These are phyloP conservation scores for Anthophora plumipes DNA, from an alignment of 2,888 invertebrate genomes.

Conservation along the genomic window DNA sequence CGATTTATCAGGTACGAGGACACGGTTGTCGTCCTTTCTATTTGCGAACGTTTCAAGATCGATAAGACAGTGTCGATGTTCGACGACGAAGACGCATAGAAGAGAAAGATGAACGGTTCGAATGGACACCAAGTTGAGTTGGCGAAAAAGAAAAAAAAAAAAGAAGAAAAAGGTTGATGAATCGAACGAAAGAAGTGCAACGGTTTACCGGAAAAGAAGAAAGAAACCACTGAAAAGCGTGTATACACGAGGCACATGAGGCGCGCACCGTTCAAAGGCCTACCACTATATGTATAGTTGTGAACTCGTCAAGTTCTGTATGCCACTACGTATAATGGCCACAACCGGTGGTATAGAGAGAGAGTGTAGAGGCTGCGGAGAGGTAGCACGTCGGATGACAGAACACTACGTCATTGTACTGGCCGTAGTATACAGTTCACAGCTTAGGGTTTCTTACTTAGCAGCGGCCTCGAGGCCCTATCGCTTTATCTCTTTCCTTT, in stretches of 20 bases:
- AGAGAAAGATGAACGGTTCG: no score
- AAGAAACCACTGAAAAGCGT: conserved; percentile 16
- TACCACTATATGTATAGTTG: conserved; percentile 74
- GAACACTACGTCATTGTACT: conserved; percentile 75
- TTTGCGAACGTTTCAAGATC: conserved; percentile 31
- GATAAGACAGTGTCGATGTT: conserved; percentile 1
- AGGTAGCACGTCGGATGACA: conserved; percentile 72
- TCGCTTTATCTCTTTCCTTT: conserved; percentile 39
- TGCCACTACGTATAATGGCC: conserved; percentile 70
- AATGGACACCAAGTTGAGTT: neutral
- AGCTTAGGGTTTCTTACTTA: conserved; percentile 65
- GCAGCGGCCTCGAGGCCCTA: conserved; percentile 39
- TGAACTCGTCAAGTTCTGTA: conserved; percentile 74
- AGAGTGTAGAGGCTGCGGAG: conserved; percentile 61
- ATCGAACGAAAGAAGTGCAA: neutral
- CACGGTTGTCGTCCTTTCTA: conserved; percentile 25
- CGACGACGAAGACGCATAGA: neutral
- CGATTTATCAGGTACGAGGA: neutral
- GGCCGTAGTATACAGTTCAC: conserved; percentile 55
- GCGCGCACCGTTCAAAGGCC: conserved; percentile 73
- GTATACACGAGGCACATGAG: conserved; percentile 41
- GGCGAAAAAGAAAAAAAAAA: neutral
- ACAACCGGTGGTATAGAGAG: conserved; percentile 65
- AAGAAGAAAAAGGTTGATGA: no score
- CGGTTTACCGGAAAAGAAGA: neutral